A percentile compares a stretch with the other conserved stretches of the same genome.
Evolutionary conservation across 2,113 vertebrate species (phyloP).

Genomic region (Bagarius yarrelli): DNA sequence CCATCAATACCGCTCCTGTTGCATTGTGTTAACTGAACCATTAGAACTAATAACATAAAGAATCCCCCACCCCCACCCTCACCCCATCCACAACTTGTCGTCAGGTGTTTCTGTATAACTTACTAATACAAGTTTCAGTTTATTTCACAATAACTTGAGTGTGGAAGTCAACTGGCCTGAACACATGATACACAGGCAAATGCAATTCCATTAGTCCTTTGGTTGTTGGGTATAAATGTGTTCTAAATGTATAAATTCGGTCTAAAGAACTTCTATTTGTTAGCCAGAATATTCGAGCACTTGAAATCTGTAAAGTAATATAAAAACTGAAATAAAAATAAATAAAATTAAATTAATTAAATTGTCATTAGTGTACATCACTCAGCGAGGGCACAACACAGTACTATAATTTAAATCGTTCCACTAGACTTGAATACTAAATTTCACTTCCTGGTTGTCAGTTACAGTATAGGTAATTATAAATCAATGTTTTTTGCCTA

Average conservation of each 20-base stretch:
- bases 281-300: background rate
- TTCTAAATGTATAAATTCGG: background rate
- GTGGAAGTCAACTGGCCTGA: constrained; percentile 19
- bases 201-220: constrained; percentile 28
- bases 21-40: constrained; percentile 54
- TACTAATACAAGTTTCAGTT: constrained; percentile 48
- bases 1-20: constrained; percentile 57
- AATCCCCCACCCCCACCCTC: constrained; percentile 56
- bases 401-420: background rate
- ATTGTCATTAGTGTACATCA: background rate
- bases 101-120: constrained; percentile 60
- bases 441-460: background rate
- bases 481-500: constrained; percentile 8
- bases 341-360: too few species aligned
- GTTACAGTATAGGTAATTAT: background rate
- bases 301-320: background rate
- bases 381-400: constrained; percentile 23
- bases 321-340: too few species aligned
- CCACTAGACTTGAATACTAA: background rate
- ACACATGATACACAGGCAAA: background rate
- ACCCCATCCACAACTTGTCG: constrained; percentile 58
- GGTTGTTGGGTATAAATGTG: background rate
- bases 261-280: background rate
- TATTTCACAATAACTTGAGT: constrained; percentile 37
- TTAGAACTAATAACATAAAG: constrained; percentile 62